A percentile compares a stretch with the other conserved stretches of the same genome.
These are phyloP conservation scores for Tipula confusa DNA, from an alignment of 2,888 invertebrate genomes.

Conservation along the genomic window DNA sequence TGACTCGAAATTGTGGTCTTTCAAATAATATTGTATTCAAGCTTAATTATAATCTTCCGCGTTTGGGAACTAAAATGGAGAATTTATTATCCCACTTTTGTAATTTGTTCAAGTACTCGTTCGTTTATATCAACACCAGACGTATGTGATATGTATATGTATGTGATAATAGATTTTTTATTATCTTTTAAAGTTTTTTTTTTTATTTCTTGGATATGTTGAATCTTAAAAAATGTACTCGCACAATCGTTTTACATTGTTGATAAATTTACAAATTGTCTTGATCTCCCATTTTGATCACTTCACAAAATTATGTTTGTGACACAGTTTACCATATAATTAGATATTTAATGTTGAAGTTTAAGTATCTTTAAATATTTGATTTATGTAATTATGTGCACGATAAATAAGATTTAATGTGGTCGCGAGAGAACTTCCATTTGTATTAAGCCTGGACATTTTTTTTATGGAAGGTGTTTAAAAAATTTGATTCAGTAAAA, in stretches of 20 bases:
- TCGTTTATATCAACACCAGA: not conserved
- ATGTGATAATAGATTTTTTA: slow-evolving; percentile 1
- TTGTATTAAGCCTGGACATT: no score
- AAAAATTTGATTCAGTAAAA: no score
- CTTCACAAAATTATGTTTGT: not conserved
- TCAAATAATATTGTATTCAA: not conserved
- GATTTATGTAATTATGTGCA: slow-evolving; percentile 13
- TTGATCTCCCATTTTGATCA: not conserved
- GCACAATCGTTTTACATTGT: no score
- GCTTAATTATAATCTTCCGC: not conserved
- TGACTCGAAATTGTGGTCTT: not conserved
- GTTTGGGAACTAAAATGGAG: not conserved
- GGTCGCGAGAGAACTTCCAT: no score
- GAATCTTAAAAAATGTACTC: not conserved
- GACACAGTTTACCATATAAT: not conserved
- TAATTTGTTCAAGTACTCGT: not conserved
- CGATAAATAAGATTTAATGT: no score
- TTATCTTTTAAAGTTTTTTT: not conserved
- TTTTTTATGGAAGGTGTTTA: no score
- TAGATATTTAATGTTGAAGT: not conserved
- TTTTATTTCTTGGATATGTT: not conserved
- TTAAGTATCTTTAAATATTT: not conserved
- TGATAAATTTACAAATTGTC: not conserved
- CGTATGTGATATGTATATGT: no score
- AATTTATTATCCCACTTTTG: not conserved